Conservation (phyloP, 2,888 invertebrate species). For the Ptychoptera albimana region DNA sequence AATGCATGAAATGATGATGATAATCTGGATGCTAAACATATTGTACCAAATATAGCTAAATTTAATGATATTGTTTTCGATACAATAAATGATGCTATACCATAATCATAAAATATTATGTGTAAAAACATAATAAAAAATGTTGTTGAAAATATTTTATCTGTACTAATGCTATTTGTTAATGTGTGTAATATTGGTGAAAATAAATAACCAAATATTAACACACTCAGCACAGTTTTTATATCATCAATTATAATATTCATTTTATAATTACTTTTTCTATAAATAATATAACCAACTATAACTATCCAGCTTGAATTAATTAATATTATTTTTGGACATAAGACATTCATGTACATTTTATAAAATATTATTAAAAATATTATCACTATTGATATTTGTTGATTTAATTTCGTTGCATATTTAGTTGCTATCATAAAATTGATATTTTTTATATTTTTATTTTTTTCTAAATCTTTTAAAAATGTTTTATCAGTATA, state of each 20-base stretch:
- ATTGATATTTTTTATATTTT: conserved; percentile 59
- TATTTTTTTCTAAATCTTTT: conserved; percentile 67
- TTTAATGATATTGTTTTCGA: conserved; percentile 86
- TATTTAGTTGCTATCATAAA: conserved; percentile 53
- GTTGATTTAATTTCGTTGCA: conserved; percentile 61
- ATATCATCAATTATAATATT: conserved; percentile 39
- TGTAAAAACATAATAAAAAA: conserved; percentile 76
- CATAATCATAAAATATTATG: conserved; percentile 86
- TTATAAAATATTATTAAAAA: conserved; percentile 58
- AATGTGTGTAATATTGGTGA: conserved; percentile 87
- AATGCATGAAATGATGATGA: conserved; percentile 77
- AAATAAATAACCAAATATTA: conserved; percentile 73
- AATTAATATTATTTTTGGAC: conserved; percentile 46
- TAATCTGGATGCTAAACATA: conserved; percentile 86
- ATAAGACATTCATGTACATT: conserved; percentile 50
- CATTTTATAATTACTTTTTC: conserved; percentile 18
- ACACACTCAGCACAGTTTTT: conserved; percentile 64
- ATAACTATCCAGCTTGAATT: conserved; percentile 37
- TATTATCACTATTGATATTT: conserved; percentile 59
- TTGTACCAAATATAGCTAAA: conserved; percentile 86
- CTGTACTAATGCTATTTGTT: conserved; percentile 92
- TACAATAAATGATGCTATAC: conserved; percentile 66
- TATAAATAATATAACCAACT: conserved; percentile 46
- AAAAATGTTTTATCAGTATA: conserved; percentile 80
- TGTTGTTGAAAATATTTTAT: conserved; percentile 91